phyloP scores from a whole-genome alignment of 2,888 invertebrate species.

The Cerceris ruficornis region DNA sequence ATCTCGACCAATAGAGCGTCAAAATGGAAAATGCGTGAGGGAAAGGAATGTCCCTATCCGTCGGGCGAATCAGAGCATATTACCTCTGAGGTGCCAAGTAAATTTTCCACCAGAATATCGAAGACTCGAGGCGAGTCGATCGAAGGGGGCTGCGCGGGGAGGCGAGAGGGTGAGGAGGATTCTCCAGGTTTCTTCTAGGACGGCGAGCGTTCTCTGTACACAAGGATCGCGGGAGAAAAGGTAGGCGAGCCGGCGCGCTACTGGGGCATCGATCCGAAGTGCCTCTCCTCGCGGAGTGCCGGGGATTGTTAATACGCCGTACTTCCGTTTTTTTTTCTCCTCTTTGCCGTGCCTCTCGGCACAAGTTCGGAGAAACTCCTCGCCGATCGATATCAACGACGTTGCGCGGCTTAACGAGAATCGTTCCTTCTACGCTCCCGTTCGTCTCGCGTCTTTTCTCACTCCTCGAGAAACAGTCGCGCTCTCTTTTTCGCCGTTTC shows the following conservation, averaged over 20 bases:
- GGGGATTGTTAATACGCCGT: slow-evolving; percentile 30
- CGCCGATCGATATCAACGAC: slow-evolving; percentile 37
- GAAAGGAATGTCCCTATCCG: too few species aligned
- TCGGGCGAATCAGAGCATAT: too few species aligned
- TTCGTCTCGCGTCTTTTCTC: slow-evolving; percentile 11
- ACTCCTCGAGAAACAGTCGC: not conserved
- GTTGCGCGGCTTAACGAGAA: slow-evolving; percentile 25
- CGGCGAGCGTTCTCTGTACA: not conserved
- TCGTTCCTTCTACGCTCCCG: slow-evolving; percentile 10
- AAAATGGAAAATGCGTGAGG: too few species aligned
- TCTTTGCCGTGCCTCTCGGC: slow-evolving; percentile 1
- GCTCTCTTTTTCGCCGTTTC: too few species aligned
- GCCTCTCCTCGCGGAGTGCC: slow-evolving; percentile 6
- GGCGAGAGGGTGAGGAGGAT: not conserved
- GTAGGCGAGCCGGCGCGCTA: not conserved
- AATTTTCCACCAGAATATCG: too few species aligned
- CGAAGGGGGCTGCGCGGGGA: not conserved
- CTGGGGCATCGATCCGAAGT: slow-evolving; percentile 28
- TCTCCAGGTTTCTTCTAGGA: not conserved
- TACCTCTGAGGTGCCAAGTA: too few species aligned
- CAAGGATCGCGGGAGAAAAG: not conserved
- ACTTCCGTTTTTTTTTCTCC: slow-evolving; percentile 30
- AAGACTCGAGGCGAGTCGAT: not conserved
- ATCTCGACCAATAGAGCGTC: too few species aligned
- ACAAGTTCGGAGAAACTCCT: slow-evolving; percentile 38